These are phyloP conservation scores for Drosophila ezoana DNA, from an alignment of 2,888 invertebrate genomes.

Conservation along the genomic window DNA sequence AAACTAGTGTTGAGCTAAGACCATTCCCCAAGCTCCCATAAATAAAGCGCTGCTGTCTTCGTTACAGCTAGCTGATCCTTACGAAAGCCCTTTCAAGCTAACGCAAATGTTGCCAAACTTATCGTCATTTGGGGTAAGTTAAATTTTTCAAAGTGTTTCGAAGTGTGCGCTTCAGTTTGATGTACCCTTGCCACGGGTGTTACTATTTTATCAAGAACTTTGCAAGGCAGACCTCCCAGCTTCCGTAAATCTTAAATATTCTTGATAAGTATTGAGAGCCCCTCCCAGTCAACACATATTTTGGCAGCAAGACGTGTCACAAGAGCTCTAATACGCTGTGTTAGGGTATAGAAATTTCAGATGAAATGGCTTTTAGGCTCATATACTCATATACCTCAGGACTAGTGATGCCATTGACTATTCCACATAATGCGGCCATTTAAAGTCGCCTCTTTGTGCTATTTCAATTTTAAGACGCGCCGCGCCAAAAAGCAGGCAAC, in stretches of 20 bases:
- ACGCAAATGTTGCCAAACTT: neutral
- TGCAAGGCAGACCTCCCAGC: no score
- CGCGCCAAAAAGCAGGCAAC: conserved; percentile 39
- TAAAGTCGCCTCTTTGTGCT: conserved; percentile 7
- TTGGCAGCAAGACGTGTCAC: no score
- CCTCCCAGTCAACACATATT: no score
- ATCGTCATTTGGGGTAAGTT: neutral
- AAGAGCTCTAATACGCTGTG: neutral
- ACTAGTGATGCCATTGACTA: neutral
- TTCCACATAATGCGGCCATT: conserved; percentile 18
- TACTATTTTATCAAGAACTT: no score
- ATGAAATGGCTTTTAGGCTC: neutral
- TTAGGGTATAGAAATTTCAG: neutral
- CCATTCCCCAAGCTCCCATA: neutral
- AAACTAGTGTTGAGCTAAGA: neutral
- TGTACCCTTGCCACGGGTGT: no score
- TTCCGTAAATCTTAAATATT: no score
- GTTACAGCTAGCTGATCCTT: neutral
- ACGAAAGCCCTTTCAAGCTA: neutral
- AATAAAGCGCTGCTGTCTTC: neutral
- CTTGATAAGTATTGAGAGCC: no score
- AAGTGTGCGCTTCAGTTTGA: no score
- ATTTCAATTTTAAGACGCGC: conserved; percentile 14
- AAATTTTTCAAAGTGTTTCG: no score
- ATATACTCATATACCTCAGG: neutral